Base-by-base conservation (phyloP, 2,888 invertebrate species). In the Xanthia icteritia region DNA sequence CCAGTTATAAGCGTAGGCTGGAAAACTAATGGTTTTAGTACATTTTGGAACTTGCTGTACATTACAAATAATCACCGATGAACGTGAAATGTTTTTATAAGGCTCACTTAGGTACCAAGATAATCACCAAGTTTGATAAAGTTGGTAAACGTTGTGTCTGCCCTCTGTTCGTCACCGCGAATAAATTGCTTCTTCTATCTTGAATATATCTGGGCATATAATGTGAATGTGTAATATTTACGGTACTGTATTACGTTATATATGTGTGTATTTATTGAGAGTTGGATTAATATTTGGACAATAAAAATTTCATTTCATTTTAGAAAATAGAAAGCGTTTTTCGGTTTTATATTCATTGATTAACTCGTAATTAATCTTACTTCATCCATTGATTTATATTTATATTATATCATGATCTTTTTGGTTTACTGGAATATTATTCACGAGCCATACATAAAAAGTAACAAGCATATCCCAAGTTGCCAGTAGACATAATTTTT, bases 401-500 rank as follows among this genome's bases (percentile, higher is more conserved):
- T 39, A 5, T 31, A 31, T 31, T 31, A 31, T 39, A 39, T 58
- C 36, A 20, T 42, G 11, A 45, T 68, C 2, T 17, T 11, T 58
- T 20, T 31, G 1, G 17, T 60, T 54, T 5, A 9, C 11, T 42
- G 42, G 2, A 63, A 39, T 13, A 2, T 60, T 51, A 15, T 42
- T 48, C 36, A 54, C 42, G 9, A 60, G 39, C n/a, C 51, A 31
- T 31, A 31, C 31, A 31, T 31, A 61, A 71, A 82, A 85, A 83
- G 68, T 82, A 73, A 73, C 42, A 76, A 70, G 67, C 45, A 71
- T 39, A 71, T 63, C 45, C 48, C 68, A 84, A 87, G 60, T 76
- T 84, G 73, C 56, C 61, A 69, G 56, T 77, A 54, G 73, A 70
- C 87, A 65, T 87, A 73, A 78, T 87, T n/a, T n/a, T n/a, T n/a